Evolutionary conservation across 2,113 vertebrate genomes (phyloP), one percentile per base, ranked within the genome.

Genomic region (Drymodes brunneopygia): DNA sequence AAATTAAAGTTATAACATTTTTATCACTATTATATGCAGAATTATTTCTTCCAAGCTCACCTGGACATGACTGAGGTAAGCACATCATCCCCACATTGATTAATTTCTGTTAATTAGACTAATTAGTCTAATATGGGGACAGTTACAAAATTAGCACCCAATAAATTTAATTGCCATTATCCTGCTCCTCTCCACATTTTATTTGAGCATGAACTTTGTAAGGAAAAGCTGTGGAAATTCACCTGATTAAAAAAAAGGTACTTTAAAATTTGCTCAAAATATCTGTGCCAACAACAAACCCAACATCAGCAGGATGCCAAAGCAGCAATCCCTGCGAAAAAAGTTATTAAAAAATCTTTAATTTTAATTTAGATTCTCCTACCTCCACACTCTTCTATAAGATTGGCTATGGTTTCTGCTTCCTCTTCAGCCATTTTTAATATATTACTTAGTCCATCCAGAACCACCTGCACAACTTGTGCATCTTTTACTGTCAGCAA

Each of bases 401-500:
- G 98, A 92, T 99, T 99, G 97, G 99, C 99, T 94, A 99, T 99
- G 74, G 98, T 99, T 98, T 99, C 99, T 4, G 99, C 99, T 97
- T 99, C 99, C 36, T 99, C 99, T 88, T 99, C 99, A 44, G 99
- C 99, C 99, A 99, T 99, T 98, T 99, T 99, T 89, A 99, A 98
- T 98, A 99, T 99, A 98, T 99, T 99, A 98, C 99, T 99, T 97
- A 99, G 98, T 87, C 99, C 99, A 67, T 99, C 99, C 56, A 99
- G 98, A 90, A 99, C 99, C 54, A 99, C 99, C 96, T 99, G 99
- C 80, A 99, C 99, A 78, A 99, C 99, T 93, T 99, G 99, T 58
- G 99, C 98, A 36, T 99, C 99, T 98, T 99, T 99, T 97, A 99
- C 99, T 53, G 98, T 99, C 96, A 99, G 98, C 97, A 99, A 98